Conservation (phyloP, 2,797 vertebrate species). For the Crotalus adamanteus region DNA sequence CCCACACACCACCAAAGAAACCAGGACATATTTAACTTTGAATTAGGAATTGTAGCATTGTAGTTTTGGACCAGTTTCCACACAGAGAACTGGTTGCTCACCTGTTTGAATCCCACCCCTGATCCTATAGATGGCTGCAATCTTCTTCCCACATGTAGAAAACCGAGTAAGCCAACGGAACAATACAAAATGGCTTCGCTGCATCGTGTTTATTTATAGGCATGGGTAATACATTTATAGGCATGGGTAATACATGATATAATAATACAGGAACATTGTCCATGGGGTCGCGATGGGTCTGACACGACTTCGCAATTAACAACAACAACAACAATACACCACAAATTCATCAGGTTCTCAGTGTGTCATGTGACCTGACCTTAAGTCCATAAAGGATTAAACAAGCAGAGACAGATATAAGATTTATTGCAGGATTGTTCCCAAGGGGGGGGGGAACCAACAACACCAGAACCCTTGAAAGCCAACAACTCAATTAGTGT, state of each 20-base stretch:
- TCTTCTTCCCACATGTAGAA: too few relatives aligned
- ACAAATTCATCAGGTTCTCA: not conserved
- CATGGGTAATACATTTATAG: not conserved
- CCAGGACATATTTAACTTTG: not conserved
- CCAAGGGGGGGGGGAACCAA: too few relatives aligned
- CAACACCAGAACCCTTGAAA: conserved; percentile 51
- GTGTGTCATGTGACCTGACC: not conserved
- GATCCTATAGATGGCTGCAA: too few relatives aligned
- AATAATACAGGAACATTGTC: too few relatives aligned
- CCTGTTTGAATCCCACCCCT: too few relatives aligned
- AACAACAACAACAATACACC: not conserved
- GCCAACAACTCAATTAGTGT: conserved; percentile 74
- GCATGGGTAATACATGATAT: too few relatives aligned
- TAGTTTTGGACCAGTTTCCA: too few relatives aligned
- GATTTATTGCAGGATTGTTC: not conserved
- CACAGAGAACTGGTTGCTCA: too few relatives aligned
- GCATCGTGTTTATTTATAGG: not conserved
- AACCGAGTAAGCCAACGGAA: too few relatives aligned
- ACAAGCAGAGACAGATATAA: not conserved
- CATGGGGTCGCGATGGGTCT: too few relatives aligned
- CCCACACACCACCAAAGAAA: too few relatives aligned
- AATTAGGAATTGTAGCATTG: not conserved
- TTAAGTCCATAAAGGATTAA: not conserved
- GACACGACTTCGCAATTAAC: too few relatives aligned
- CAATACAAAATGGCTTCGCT: not conserved